Percentiles rank a stretch among this genome's conserved stretches.
Evolutionary conservation across 2,888 invertebrate genomes (phyloP).

Genomic region (Tetramorium bicarinatum): DNA sequence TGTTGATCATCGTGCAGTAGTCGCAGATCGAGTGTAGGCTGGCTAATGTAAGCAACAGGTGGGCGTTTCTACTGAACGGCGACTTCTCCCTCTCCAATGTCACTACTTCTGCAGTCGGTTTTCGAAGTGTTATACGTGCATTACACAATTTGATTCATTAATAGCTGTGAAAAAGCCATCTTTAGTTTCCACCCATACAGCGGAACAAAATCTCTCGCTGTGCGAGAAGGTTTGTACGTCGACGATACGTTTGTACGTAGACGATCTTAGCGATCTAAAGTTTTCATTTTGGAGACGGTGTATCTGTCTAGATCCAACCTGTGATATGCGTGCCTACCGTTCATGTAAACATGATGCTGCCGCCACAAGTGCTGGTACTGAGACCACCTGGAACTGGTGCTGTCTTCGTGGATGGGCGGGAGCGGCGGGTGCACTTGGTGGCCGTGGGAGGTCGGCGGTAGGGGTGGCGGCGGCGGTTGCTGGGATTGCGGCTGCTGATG

Average conservation of each 20-base stretch:
- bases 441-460: constrained; percentile 90
- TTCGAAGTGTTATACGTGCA: constrained; percentile 9
- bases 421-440: constrained; percentile 90
- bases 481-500: constrained; percentile 81
- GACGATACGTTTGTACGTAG: neutral
- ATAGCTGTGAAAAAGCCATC: neutral
- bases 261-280: constrained; percentile 2
- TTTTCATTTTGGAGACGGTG: neutral
- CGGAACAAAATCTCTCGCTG: neutral
- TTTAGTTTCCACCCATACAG: neutral
- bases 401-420: constrained; percentile 89
- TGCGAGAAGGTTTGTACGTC: neutral
- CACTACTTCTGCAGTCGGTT: constrained; percentile 25
- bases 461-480: constrained; percentile 87
- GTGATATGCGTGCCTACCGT: constrained; percentile 88
- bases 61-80: constrained; percentile 73
- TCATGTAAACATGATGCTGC: constrained; percentile 92
- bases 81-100: constrained; percentile 31
- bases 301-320: neutral
- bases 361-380: constrained; percentile 93
- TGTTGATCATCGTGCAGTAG: constrained; percentile 61
- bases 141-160: neutral
- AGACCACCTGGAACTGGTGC: constrained; percentile 89
- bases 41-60: constrained; percentile 78
- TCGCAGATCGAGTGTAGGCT: constrained; percentile 68